phyloP scores from a whole-genome alignment of 2,888 invertebrate species.

The Netelia inedita region DNA sequence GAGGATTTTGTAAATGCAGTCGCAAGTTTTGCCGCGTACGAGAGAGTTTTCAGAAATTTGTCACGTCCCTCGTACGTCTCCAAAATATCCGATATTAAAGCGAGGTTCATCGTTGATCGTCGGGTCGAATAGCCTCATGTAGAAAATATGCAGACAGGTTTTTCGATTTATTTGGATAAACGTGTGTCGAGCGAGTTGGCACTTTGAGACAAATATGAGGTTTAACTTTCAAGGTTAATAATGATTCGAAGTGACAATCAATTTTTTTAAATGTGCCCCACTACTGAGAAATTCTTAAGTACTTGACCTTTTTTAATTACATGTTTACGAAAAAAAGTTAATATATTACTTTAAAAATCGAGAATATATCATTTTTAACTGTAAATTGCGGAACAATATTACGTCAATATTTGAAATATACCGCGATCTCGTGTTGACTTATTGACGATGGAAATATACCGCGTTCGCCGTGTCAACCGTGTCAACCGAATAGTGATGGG shows the following conservation, averaged over 20 bases:
- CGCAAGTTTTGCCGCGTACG: slow-evolving; percentile 91
- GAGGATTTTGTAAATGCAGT: slow-evolving; percentile 88
- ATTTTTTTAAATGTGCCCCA: neutral
- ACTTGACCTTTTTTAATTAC: neutral
- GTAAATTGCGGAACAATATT: too few relatives aligned
- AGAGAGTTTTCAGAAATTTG: slow-evolving; percentile 92
- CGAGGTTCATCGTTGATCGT: slow-evolving; percentile 69
- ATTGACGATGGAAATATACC: too few relatives aligned
- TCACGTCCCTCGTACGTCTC: slow-evolving; percentile 95
- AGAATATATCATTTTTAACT: neutral
- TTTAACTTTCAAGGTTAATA: neutral
- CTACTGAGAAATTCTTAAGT: neutral
- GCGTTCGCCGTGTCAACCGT: too few relatives aligned
- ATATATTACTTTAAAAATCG: neutral
- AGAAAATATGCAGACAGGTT: neutral
- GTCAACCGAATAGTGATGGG: too few relatives aligned
- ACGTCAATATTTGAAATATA: too few relatives aligned
- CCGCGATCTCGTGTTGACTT: too few relatives aligned
- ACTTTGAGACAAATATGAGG: neutral
- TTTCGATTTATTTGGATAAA: neutral
- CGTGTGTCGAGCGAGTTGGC: too few relatives aligned
- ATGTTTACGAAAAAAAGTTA: neutral
- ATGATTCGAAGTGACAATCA: neutral
- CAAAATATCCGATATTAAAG: slow-evolving; percentile 87
- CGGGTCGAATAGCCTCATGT: neutral